Evolutionary conservation across 2,888 invertebrate species (phyloP), one percentile per base, ranked within the genome.

Genomic region (Nomada goodeniana): DNA sequence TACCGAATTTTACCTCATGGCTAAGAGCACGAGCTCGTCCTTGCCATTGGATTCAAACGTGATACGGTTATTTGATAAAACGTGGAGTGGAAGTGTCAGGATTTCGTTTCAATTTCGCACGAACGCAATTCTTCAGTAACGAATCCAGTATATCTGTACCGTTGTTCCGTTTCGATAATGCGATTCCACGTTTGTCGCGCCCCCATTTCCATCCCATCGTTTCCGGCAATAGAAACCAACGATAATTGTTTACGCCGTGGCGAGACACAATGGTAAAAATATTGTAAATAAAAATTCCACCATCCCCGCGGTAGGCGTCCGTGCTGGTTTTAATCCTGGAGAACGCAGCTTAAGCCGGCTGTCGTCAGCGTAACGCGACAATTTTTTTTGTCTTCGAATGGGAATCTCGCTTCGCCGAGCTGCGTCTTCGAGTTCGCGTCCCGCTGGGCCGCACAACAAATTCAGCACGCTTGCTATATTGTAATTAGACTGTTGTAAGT

Each of bases 231-330:
- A 55, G 13, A 13, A 42, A 20, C 7, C 10, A 42, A 50, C n/a
- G 20, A 36, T 23, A 59, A 60, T 70, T 42, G 50, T 57, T 44
- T n/a, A 20, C 26, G 18, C 29, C 47, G 42, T 70, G 61, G 53
- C 26, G 67, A 13, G 70, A 53, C n/a, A 71, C 18, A 67, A n/a
- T 55, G 73, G 74, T 81, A 78, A 76, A 77, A 78, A 68, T 53
- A 29, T 70, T 84, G 81, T 86, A 85, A 88, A 87, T 85, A 86
- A 87, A 69, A 85, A 80, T 74, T 79, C 18, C 53, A 70, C 63
- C 53, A 36, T 36, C 26, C 20, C 65, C 44, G 72, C 60, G 67
- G 73, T 83, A 52, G 70, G 61, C 42, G 42, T 55, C 59, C 70
- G 60, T 76, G 75, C 79, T 78, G 53, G 64, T 72, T 64, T 78